These are phyloP conservation scores for Tachuris rubrigastra DNA, from an alignment of 2,113 vertebrate species.

Conservation along the genomic window DNA sequence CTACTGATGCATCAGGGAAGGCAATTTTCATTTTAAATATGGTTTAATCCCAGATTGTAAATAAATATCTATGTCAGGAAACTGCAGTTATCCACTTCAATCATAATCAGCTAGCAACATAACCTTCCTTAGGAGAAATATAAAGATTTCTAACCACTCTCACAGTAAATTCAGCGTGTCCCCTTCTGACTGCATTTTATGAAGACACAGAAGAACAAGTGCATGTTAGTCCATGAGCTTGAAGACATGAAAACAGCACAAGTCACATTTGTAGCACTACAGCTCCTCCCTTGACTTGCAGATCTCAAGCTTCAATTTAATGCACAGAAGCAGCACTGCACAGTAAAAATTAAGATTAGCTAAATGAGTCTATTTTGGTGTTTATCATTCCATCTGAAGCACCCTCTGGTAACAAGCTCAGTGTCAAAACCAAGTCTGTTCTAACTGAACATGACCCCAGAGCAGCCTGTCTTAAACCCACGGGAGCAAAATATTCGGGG, in stretches of 20 bases:
- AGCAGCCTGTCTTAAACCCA: not conserved
- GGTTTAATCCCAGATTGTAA: not conserved
- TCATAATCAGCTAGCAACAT: not conserved
- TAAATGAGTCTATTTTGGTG: not conserved
- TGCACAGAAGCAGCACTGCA: not conserved
- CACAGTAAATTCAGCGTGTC: not conserved
- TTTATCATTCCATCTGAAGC: not conserved
- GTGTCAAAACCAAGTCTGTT: not conserved
- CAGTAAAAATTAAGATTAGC: not conserved
- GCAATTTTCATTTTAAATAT: not conserved
- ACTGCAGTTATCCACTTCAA: not conserved
- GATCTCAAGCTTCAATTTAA: not conserved
- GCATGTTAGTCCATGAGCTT: rapidly evolving
- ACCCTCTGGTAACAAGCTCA: not conserved
- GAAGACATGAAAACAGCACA: not conserved
- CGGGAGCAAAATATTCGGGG: not conserved
- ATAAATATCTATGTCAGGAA: not conserved
- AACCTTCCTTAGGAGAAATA: not conserved
- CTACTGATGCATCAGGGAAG: not conserved
- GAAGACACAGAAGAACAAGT: not conserved
- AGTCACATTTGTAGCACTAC: not conserved
- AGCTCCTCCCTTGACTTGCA: not conserved
- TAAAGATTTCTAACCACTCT: not conserved
- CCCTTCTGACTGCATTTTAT: not conserved
- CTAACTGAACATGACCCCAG: not conserved